A percentile compares a stretch with the other conserved stretches of the same genome.
phyloP scores from a whole-genome alignment of 2,888 invertebrate species.

The Aplocera efformata region DNA sequence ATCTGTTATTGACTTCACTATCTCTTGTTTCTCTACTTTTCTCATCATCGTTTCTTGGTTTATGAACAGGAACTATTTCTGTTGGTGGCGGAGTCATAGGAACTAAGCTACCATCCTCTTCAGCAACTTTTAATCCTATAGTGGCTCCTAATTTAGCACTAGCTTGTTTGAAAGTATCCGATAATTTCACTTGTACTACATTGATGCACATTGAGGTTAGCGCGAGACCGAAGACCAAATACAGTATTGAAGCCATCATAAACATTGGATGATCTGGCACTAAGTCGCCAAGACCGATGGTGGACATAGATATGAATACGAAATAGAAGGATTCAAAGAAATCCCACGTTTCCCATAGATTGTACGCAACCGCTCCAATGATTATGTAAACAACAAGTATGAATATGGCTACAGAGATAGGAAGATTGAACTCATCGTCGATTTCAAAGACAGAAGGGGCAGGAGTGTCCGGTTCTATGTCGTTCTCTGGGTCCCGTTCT shows the following conservation, averaged over 20 bases:
- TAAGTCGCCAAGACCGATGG: slow-evolving; percentile 97
- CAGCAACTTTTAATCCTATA: slow-evolving; percentile 87
- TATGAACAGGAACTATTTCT: slow-evolving; percentile 69
- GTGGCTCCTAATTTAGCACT: slow-evolving; percentile 92
- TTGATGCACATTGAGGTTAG: slow-evolving; percentile 98
- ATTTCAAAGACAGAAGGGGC: slow-evolving; percentile 89
- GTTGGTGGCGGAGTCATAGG: slow-evolving; percentile 65
- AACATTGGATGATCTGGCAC: slow-evolving; percentile 93
- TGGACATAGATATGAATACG: slow-evolving; percentile 97
- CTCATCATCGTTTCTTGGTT: slow-evolving; percentile 44
- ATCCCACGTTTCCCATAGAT: slow-evolving; percentile 90
- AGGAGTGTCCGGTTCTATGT: slow-evolving; percentile 86
- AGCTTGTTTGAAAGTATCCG: slow-evolving; percentile 90
- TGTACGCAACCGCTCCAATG: slow-evolving; percentile 90
- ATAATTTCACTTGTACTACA: slow-evolving; percentile 92
- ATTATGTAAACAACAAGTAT: slow-evolving; percentile 93
- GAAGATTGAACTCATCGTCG: slow-evolving; percentile 96
- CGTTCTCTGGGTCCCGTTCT: slow-evolving; percentile 48
- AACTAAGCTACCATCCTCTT: slow-evolving; percentile 82
- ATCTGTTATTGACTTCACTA: slow-evolving; percentile 56
- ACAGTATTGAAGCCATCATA: slow-evolving; percentile 95
- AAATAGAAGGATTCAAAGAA: slow-evolving; percentile 97
- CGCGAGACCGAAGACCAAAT: slow-evolving; percentile 96
- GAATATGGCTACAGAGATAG: slow-evolving; percentile 92
- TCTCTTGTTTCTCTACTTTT: slow-evolving; percentile 49